Evolutionary conservation across 2,797 vertebrate genomes (phyloP), one percentile per base, ranked within the genome.

Genomic region (Esox masquinongy): DNA sequence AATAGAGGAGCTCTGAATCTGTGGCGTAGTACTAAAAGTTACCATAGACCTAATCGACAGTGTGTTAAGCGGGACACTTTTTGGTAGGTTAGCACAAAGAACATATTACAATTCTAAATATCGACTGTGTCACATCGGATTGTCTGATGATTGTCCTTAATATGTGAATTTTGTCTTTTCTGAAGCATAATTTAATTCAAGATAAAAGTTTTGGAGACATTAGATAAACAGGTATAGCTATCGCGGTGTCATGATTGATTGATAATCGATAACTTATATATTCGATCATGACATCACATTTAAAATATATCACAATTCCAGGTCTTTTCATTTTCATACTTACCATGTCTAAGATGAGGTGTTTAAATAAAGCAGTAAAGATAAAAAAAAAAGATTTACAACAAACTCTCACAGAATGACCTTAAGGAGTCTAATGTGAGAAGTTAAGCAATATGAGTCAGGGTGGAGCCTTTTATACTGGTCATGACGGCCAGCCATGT

Each of bases 311-410:
- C 31, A 70, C 56, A 49, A 61, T 49, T 70, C 3, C 22, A 56
- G 51, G 31, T 29, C 34, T 72, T 72, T n/a, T 59, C 17, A 49
- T 15, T 47, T 12, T 68, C 56, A 26, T 39, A 72, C 73, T 67
- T 74, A 79, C 77, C 73, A 74, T 76, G 69, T 76, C 63, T 74
- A 74, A 64, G 77, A 53, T 70, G 68, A 74, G 70, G 31, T 66
- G 73, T 39, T 70, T 66, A 47, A 39, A 34, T 70, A 70, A 68
- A n/a, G 22, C 51, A 70, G 56, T 49, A 49, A 63, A 76, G 43
- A 17, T 43, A 49, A 70, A 64, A 63, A 15, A 17, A 53, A 22
- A 5, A 70, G 17, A 9, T n/a, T 68, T 61, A 53, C n/a, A 17
- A 69, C 29, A 14, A 76, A 76, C 68, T 70, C 74, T 79, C 73